Base-by-base conservation (phyloP, 2,113 vertebrate genomes). In the Mesocricetus auratus region DNA sequence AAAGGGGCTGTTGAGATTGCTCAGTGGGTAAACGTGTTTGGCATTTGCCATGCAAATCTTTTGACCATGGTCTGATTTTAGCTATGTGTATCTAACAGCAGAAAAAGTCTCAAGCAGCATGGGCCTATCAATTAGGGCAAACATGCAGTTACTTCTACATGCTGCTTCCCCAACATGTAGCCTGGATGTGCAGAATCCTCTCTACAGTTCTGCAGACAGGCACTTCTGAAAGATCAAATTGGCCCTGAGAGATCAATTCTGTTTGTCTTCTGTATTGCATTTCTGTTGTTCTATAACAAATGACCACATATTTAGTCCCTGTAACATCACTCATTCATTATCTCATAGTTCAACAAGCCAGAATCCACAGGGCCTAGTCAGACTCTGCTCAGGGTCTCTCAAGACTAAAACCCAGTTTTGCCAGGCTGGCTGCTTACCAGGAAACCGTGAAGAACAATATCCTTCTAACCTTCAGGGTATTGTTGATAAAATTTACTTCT, bases 61-160 rank as follows among this genome's bases (percentile, higher is more conserved):
- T n/a, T 42, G 45, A 77, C 24, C 3, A 13, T 6, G 73, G 53
- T 22, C 39, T 39, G 81, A 47, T 10, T 13, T 68, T 68, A 75
- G 77, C 33, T 36, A 53, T 60, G 21, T 83, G 53, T 42, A 31
- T 19, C 24, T 36, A 58, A 56, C 17, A 42, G 21, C 13, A 69
- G 31, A 9, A 73, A 78, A 29, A 58, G 21, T 62, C 50, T 31
- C 64, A 64, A 29, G 7, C 19, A 60, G 53, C 33, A 36, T 66
- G 4, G n/a, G 21, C 16, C 15, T 9, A 7, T 24, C 5, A 24
- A 12, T 0, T 7, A 29, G 0, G 24, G 50, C 64, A 69, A n/a
- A 88, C 50, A 17, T 3, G 3, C 13, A 71, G 42, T 42, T 8
- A 42, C 68, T n/a, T 29, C 42, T 26, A 81, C 47, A 12, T 0